Percentiles rank a stretch among this genome's conserved stretches.
These are phyloP conservation scores for Tetraneura akinire DNA, from an alignment of 1,140 invertebrate genomes.

Conservation along the genomic window DNA sequence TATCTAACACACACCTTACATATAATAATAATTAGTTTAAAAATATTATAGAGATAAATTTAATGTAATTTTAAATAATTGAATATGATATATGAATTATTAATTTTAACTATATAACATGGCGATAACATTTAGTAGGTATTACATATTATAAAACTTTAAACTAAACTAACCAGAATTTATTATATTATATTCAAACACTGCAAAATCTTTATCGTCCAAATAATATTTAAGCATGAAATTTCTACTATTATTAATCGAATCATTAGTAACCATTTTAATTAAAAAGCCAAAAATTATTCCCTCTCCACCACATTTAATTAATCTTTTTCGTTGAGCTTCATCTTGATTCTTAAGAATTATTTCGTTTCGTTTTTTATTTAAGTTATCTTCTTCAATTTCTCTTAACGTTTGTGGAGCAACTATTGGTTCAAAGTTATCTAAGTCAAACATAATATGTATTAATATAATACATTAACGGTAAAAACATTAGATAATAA, in stretches of 20 bases:
- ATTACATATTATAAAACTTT: too few relatives aligned
- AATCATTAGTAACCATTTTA: constrained; percentile 32
- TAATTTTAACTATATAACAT: too few relatives aligned
- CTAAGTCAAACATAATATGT: neutral
- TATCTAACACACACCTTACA: too few relatives aligned
- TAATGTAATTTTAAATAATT: too few relatives aligned
- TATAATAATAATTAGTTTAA: too few relatives aligned
- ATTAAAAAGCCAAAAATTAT: neutral
- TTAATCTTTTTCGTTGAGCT: neutral
- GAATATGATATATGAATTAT: too few relatives aligned
- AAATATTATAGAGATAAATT: too few relatives aligned
- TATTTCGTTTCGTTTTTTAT: constrained; percentile 6
- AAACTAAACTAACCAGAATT: constrained; percentile 18
- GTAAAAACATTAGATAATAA: neutral
- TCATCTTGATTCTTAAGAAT: constrained; percentile 25
- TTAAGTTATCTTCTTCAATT: neutral
- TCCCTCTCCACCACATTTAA: neutral
- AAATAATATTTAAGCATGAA: constrained; percentile 41
- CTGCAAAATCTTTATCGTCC: neutral
- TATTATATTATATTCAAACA: constrained; percentile 11
- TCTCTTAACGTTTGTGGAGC: neutral
- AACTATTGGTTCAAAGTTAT: neutral
- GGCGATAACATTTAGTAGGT: too few relatives aligned
- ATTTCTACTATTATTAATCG: constrained; percentile 18
- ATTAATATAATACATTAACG: too few relatives aligned